Conservation (phyloP, 2,113 vertebrate species). For the Stercorarius parasiticus region DNA sequence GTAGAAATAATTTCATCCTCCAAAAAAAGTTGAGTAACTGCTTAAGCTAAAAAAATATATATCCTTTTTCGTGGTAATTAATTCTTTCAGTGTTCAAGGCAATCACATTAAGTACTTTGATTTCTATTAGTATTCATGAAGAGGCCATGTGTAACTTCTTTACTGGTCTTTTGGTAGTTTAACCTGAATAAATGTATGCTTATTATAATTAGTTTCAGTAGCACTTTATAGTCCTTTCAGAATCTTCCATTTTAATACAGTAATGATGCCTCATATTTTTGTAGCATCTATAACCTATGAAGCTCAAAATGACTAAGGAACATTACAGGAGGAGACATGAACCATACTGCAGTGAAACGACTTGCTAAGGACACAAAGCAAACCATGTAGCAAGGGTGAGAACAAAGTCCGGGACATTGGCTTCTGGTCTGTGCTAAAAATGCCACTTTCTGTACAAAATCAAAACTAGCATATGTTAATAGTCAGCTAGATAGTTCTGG, state of each 20-base stretch:
- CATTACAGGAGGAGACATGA: neutral
- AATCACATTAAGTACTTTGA: constrained; percentile 7
- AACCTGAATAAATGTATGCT: neutral
- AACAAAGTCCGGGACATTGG: neutral
- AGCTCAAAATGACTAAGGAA: neutral
- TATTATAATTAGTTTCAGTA: constrained; percentile 17
- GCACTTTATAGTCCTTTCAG: constrained; percentile 16
- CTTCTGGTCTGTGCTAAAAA: neutral
- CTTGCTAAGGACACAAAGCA: neutral
- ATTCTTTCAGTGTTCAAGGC: neutral
- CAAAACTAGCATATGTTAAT: neutral
- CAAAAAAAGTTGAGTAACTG: neutral
- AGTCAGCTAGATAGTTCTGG: neutral
- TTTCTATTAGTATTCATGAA: constrained; percentile 48
- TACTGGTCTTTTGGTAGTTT: constrained; percentile 9
- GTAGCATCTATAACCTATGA: neutral
- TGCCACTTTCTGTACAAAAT: neutral
- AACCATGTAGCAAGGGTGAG: neutral
- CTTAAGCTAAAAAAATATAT: neutral
- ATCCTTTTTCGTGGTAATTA: constrained; percentile 1
- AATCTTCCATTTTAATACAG: neutral
- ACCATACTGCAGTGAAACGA: neutral
- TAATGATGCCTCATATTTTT: neutral
- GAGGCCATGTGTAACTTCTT: constrained; percentile 14
- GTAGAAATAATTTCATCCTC: neutral